A percentile compares a stretch with the other conserved stretches of the same genome.
phyloP scores from a whole-genome alignment of 1,140 invertebrate genomes.

The Zeugodacus cucurbitae region DNA sequence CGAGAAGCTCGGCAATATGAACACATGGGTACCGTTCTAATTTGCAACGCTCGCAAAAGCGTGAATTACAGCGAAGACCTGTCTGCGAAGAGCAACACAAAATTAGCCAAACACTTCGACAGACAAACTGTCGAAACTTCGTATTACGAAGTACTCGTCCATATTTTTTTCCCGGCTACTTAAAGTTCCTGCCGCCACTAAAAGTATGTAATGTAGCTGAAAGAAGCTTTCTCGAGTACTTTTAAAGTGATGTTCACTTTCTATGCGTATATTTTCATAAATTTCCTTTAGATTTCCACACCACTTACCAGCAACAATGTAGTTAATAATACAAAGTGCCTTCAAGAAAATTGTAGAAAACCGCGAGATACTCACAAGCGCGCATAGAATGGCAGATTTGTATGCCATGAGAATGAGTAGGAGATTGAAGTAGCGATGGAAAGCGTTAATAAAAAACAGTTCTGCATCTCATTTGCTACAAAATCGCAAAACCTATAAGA shows the following conservation, averaged over 20 bases:
- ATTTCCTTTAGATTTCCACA: background rate
- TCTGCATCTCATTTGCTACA: background rate
- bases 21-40: background rate
- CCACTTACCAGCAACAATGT: background rate
- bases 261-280: background rate
- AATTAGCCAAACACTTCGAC: background rate
- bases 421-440: background rate
- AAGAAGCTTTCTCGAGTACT: background rate
- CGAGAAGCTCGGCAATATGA: background rate
- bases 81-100: background rate
- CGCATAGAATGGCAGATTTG: background rate
- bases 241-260: background rate
- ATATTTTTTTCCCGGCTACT: background rate
- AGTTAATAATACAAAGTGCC: background rate
- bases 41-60: background rate
- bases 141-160: background rate
- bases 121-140: background rate
- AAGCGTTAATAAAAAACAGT: background rate
- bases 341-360: background rate
- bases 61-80: background rate
- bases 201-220: background rate
- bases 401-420: background rate
- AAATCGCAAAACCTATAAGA: background rate
- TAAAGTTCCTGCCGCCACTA: background rate
- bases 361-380: background rate